Conservation (phyloP, 2,113 vertebrate species). For the Phaethon lepturus region DNA sequence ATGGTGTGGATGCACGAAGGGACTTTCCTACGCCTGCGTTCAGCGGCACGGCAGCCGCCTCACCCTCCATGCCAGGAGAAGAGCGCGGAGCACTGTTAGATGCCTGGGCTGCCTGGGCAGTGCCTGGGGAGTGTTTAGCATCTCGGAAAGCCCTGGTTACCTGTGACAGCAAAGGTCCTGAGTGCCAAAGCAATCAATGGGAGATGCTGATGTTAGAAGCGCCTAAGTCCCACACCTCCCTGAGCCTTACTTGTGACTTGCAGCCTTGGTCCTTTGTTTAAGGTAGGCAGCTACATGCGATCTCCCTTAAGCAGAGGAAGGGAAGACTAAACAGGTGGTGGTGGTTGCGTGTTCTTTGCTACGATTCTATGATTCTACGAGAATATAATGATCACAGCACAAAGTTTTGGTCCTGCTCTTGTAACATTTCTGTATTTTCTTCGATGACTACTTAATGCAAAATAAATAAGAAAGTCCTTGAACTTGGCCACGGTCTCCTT, state of each 20-base stretch:
- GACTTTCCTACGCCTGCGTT: neutral
- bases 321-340: neutral
- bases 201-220: neutral
- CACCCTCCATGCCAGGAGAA: neutral
- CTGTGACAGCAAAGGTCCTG: neutral
- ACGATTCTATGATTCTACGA: too few species aligned
- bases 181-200: neutral
- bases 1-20: neutral
- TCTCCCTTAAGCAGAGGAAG: neutral
- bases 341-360: neutral
- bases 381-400: neutral
- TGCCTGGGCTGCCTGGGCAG: neutral
- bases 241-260: neutral
- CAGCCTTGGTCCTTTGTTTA: neutral
- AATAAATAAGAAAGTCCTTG: neutral
- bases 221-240: neutral
- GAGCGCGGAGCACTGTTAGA: neutral
- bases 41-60: neutral
- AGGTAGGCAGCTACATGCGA: fast-evolving
- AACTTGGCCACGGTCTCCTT: neutral
- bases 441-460: neutral
- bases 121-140: slow-evolving; percentile 8
- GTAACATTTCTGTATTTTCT: neutral
- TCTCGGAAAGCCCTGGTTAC: neutral
- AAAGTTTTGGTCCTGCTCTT: neutral